Conservation (phyloP, 2,797 vertebrate species). For the Oreochromis mossambicus region DNA sequence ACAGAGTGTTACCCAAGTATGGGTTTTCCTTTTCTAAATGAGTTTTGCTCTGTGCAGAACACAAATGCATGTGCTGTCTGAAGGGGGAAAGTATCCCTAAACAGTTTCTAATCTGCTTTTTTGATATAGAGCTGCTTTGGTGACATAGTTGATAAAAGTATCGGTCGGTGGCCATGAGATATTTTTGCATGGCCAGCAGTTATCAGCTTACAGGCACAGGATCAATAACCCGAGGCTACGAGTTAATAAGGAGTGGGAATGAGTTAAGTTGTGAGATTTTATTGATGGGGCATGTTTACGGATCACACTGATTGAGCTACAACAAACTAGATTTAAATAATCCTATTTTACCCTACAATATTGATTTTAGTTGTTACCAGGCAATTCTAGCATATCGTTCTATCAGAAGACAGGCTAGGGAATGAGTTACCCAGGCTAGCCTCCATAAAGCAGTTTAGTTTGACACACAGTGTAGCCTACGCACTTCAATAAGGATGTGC, state of each 20-base stretch:
- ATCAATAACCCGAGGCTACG: background rate
- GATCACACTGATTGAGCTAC: background rate
- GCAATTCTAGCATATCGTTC: background rate
- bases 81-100: background rate
- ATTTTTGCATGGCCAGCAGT: background rate
- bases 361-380: background rate
- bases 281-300: background rate
- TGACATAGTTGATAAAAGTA: background rate
- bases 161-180: background rate
- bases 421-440: background rate
- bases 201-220: background rate
- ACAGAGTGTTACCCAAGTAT: background rate
- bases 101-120: background rate
- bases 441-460: background rate
- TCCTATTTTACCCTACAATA: background rate
- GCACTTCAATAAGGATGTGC: background rate
- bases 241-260: background rate
- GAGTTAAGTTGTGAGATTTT: background rate
- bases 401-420: background rate
- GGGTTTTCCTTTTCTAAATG: background rate
- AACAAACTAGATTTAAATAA: background rate
- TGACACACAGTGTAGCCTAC: background rate
- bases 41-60: background rate
- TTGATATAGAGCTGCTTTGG: background rate
- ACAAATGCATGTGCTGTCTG: background rate